phyloP scores from a whole-genome alignment of 2,113 vertebrate genomes.

The Campylorhamphus procurvoides region DNA sequence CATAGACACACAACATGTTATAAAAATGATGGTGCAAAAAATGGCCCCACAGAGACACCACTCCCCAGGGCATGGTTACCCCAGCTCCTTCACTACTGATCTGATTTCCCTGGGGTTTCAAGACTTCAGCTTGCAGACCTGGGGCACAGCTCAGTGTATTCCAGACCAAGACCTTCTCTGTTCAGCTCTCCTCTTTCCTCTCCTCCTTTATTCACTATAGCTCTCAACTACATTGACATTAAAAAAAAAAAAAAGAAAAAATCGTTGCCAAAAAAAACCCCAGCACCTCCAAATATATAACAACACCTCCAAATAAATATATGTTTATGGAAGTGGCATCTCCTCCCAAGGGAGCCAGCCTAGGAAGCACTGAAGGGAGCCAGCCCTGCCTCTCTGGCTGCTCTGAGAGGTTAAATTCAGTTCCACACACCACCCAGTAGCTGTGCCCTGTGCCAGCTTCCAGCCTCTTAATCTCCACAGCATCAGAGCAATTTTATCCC shows the following conservation, averaged over 20 bases:
- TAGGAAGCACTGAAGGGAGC: background rate
- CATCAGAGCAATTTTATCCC: background rate
- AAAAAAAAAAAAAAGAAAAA: background rate
- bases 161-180: background rate
- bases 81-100: background rate
- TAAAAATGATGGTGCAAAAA: background rate
- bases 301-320: background rate
- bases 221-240: background rate
- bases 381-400: background rate
- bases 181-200: background rate
- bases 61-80: background rate
- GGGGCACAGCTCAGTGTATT: background rate
- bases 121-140: background rate
- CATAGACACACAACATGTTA: background rate
- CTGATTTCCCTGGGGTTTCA: background rate
- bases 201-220: background rate
- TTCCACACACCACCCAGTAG: background rate
- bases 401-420: background rate
- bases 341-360: background rate
- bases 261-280: background rate
- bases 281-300: background rate
- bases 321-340: background rate
- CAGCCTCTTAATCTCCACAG: background rate
- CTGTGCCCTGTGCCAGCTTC: background rate
- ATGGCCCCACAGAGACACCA: accelerated